Conservation (phyloP, 1,140 invertebrate genomes). For the Aphaenogaster floridana region DNA sequence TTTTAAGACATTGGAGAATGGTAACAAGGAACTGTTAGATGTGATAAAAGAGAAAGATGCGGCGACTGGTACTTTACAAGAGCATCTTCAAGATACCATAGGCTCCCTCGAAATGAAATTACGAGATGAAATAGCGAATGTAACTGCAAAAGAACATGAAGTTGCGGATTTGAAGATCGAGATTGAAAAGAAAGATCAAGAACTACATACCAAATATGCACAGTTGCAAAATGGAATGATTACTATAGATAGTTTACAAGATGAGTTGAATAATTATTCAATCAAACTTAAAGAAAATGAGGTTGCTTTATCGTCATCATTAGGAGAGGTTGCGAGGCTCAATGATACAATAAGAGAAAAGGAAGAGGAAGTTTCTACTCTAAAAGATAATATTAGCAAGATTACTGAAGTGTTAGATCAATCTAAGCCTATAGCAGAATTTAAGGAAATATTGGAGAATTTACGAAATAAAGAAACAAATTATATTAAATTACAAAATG, state of each 20-base stretch:
- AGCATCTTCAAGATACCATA: conserved; percentile 81
- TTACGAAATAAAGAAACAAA: conserved; percentile 79
- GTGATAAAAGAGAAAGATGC: conserved; percentile 74
- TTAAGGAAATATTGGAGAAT: conserved; percentile 83
- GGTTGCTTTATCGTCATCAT: conserved; percentile 62
- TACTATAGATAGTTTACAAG: conserved; percentile 77
- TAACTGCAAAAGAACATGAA: conserved; percentile 74
- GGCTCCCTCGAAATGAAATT: conserved; percentile 73
- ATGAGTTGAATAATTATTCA: conserved; percentile 73
- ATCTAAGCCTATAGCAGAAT: conserved; percentile 81
- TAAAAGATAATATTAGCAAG: conserved; percentile 71
- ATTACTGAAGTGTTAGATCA: conserved; percentile 67
- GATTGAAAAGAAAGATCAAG: conserved; percentile 86
- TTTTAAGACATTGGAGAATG: conserved; percentile 67
- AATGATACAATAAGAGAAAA: conserved; percentile 44
- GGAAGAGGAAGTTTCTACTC: conserved; percentile 70
- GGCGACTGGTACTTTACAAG: conserved; percentile 76
- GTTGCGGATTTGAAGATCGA: conserved; percentile 68
- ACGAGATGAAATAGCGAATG: conserved; percentile 42
- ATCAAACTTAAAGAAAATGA: conserved; percentile 69
- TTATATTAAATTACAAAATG: conserved; percentile 82
- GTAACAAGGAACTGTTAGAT: conserved; percentile 67
- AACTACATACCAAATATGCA: conserved; percentile 85
- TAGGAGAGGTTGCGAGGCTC: conserved; percentile 74
- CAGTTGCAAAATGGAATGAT: conserved; percentile 77